Base-by-base conservation (phyloP, 2,797 vertebrate species). In the Halcyon smyrnensis region DNA sequence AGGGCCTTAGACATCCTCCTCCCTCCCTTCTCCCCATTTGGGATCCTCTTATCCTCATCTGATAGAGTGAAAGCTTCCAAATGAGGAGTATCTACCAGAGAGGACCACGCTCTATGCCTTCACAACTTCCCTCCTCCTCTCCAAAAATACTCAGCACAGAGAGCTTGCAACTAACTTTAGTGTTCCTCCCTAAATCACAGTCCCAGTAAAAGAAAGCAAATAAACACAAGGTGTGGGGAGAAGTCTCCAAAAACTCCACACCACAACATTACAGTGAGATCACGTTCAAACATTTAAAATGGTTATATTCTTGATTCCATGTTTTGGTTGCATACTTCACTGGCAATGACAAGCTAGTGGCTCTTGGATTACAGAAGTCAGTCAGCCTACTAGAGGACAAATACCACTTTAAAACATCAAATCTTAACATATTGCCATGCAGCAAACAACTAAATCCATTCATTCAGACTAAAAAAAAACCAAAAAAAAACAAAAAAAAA, bases 21-120 rank as follows among this genome's bases (percentile, higher is more conserved):
- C 39, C 54, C 84, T 76, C 83, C 74, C 53, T 21, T 24, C 54
- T 54, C 36, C 71, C 79, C 28, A 54, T 6, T 20, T 41, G 39
- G 36, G 28, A 84, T 76, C 36, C 69, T 88, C 43, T 70, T 56
- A 73, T 32, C 43, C 65, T 37, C 32, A 46, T 34, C 48, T 76
- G 45, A 45, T 48, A 60, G 15, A 95, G 45, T 39, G 88, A 32
- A 93, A 91, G 24, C n/a, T 89, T 95, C 37, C 70, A 91, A 82
- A 74, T 16, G 46, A 91, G 43, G 23, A 90, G 8, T 18, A 70
- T 24, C 51, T 63, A 74, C 21, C 36, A 54, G 39, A 4, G 76
- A 54, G 20, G 36, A 65, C 8, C 27, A 13, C 15, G 39, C 23
- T 54, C 87, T 23, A 1, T 2, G 6, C 39, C 63, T 78, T 79